Percentiles rank a stretch among this genome's conserved stretches.
Conservation (phyloP, 2,797 vertebrate genomes). For the Sebastes taczanowskii region DNA sequence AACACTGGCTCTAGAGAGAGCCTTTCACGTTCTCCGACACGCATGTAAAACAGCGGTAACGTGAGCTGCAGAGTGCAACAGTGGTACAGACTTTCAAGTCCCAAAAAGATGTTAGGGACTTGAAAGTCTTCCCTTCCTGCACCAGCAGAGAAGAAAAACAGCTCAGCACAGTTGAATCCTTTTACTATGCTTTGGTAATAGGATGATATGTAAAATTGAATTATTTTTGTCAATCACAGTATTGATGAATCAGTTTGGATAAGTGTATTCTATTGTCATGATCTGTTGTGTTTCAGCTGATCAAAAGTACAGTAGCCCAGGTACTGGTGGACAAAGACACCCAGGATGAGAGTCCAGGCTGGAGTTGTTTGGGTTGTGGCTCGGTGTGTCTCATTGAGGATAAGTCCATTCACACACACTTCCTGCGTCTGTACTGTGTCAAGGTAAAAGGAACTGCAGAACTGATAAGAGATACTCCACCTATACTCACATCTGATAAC, state of each 20-base stretch:
- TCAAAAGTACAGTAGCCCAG: constrained; percentile 59
- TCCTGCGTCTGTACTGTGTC: constrained; percentile 60
- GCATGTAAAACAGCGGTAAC: too few species aligned
- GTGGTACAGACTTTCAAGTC: too few species aligned
- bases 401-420: constrained; percentile 18
- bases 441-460: constrained; percentile 32
- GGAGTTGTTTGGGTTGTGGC: constrained; percentile 36
- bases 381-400: constrained; percentile 57
- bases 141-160: background rate
- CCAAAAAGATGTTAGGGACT: background rate
- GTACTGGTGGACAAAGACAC: constrained; percentile 32
- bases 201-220: background rate
- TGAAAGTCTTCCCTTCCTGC: background rate
- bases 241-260: background rate
- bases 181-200: background rate
- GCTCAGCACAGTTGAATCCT: background rate
- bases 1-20: too few species aligned
- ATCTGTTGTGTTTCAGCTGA: constrained; percentile 46
- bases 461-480: background rate
- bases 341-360: background rate
- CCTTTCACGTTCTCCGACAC: too few species aligned
- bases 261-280: background rate
- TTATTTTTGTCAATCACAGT: background rate
- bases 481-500: background rate
- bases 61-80: too few species aligned